Evolutionary conservation across 2,888 invertebrate genomes (phyloP).

Genomic region (Nemotelus nigrinus): DNA sequence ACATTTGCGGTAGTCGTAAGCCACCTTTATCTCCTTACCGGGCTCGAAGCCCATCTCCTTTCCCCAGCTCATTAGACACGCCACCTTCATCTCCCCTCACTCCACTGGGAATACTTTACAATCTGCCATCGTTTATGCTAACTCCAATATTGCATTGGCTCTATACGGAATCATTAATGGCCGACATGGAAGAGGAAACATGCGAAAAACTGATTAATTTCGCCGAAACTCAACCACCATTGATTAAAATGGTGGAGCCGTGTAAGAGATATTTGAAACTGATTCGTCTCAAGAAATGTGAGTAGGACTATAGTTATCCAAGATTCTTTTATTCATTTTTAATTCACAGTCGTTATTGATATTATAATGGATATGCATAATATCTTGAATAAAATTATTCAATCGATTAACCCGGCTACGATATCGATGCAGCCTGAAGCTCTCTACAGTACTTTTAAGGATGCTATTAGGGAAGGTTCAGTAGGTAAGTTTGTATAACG

Average conservation of each 20-base stretch:
- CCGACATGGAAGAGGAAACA: constrained; percentile 69
- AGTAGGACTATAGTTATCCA: constrained; percentile 55
- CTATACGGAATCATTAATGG: constrained; percentile 73
- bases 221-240: constrained; percentile 68
- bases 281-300: constrained; percentile 73
- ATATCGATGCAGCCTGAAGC: constrained; percentile 68
- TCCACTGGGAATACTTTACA: constrained; percentile 68
- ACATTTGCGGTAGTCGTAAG: constrained; percentile 55
- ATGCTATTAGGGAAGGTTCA: constrained; percentile 71
- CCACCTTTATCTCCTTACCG: constrained; percentile 62
- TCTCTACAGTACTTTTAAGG: constrained; percentile 72
- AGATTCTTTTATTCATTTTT: neutral
- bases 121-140: constrained; percentile 71
- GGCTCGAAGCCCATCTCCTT: constrained; percentile 60
- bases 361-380: constrained; percentile 73
- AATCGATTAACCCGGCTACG: constrained; percentile 67
- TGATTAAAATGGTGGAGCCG: constrained; percentile 68
- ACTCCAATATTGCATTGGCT: constrained; percentile 72
- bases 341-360: constrained; percentile 69
- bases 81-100: constrained; percentile 62
- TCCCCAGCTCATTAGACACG: constrained; percentile 60
- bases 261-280: constrained; percentile 72
- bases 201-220: constrained; percentile 69
- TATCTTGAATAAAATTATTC: constrained; percentile 71
- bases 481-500: constrained; percentile 64